A percentile compares a stretch with the other conserved stretches of the same genome.
Evolutionary conservation across 1,140 invertebrate species (phyloP).

Genomic region (Asbolus verrucosus): DNA sequence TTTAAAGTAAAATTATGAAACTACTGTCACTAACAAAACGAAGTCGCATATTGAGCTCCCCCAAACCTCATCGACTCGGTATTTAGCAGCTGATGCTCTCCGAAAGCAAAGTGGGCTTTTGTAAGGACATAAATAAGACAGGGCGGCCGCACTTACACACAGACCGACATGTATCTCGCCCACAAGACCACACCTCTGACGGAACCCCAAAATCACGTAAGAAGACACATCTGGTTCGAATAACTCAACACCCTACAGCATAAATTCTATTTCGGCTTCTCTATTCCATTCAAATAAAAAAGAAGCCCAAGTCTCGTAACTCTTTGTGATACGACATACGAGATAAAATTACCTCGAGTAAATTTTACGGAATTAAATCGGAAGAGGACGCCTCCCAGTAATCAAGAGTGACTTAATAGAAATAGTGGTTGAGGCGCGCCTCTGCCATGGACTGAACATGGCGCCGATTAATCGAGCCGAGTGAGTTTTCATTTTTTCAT

Average conservation of each 20-base stretch:
- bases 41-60: constrained; percentile 1
- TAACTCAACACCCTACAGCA: constrained; percentile 29
- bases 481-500: no score
- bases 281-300: constrained; percentile 13
- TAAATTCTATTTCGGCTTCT: constrained; percentile 36
- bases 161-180: background rate
- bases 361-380: constrained; percentile 35
- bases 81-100: background rate
- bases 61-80: background rate
- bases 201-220: constrained; percentile 3
- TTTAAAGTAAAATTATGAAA: no score
- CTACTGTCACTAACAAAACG: no score
- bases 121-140: background rate
- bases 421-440: constrained; percentile 24
- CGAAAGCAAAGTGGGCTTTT: background rate
- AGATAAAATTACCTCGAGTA: constrained; percentile 41
- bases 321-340: constrained; percentile 32
- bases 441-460: constrained; percentile 14
- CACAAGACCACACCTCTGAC: background rate
- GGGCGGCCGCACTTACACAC: background rate
- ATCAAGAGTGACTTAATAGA: constrained; percentile 31
- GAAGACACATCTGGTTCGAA: constrained; percentile 28
- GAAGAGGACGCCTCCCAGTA: constrained; percentile 19
- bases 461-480: background rate
- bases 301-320: constrained; percentile 25